phyloP scores from a whole-genome alignment of 1,140 invertebrate genomes.

The Mactra quadrangularis region DNA sequence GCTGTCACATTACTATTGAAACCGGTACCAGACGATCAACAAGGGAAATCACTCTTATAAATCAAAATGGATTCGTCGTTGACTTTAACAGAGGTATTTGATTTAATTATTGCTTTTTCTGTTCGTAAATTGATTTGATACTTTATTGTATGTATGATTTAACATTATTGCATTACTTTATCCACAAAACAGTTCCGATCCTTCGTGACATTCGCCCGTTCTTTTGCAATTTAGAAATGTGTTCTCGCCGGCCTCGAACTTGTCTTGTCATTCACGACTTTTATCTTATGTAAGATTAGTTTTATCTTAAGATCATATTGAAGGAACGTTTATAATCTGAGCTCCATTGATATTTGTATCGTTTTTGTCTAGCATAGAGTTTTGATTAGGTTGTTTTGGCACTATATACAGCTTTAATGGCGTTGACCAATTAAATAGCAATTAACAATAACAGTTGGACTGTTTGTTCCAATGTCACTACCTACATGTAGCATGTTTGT shows the following conservation, averaged over 20 bases:
- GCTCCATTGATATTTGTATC: no score
- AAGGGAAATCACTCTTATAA: constrained; percentile 18
- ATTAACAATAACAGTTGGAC: no score
- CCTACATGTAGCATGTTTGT: no score
- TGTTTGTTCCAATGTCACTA: no score
- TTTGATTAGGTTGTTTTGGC: no score
- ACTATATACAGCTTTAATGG: no score
- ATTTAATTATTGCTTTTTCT: constrained; percentile 7
- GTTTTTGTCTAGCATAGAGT: no score
- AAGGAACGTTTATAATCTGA: no score
- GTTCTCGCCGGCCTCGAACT: not conserved
- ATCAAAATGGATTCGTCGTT: constrained; percentile 24
- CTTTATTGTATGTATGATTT: not conserved
- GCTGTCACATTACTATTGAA: not conserved
- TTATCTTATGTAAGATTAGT: no score
- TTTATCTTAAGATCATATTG: no score
- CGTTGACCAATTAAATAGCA: no score
- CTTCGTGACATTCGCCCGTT: not conserved
- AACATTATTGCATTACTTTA: not conserved
- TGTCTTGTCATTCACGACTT: not conserved
- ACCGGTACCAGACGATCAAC: not conserved
- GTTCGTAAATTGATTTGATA: not conserved
- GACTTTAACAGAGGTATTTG: constrained; percentile 45
- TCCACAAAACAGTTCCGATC: not conserved
- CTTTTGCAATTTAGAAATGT: not conserved